Percentiles rank a stretch among this genome's conserved stretches.
phyloP scores from a whole-genome alignment of 2,797 vertebrate genomes.

The Phaenicophaeus curvirostris region DNA sequence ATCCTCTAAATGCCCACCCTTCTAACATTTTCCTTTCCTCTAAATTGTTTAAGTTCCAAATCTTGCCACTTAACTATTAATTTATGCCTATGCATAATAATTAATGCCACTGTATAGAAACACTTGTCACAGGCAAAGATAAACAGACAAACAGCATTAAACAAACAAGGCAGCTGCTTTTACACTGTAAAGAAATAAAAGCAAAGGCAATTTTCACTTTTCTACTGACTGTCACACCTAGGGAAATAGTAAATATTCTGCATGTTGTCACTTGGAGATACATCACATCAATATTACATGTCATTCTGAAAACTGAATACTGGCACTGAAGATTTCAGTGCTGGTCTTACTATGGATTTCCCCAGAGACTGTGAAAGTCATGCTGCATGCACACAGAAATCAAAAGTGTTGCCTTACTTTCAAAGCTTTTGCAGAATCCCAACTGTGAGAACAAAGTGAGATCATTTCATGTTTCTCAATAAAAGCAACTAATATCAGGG shows the following conservation, averaged over 20 bases:
- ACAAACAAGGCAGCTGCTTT: background rate
- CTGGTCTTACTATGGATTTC: background rate
- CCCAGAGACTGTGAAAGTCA: background rate
- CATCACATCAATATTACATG: background rate
- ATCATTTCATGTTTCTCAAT: background rate
- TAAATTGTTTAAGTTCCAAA: background rate
- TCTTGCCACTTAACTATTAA: background rate
- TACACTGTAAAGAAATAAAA: background rate
- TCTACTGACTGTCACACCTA: background rate
- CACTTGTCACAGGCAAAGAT: background rate
- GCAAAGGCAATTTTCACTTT: background rate
- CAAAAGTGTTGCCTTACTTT: slow-evolving; percentile 5
- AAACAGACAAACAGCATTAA: background rate
- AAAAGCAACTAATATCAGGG: background rate
- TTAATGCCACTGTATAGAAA: background rate
- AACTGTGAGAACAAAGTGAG: background rate
- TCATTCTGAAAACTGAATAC: background rate
- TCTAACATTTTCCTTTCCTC: background rate
- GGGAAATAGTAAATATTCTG: background rate
- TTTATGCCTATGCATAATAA: background rate
- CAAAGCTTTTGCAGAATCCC: slow-evolving; percentile 17
- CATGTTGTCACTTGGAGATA: background rate
- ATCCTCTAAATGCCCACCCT: background rate
- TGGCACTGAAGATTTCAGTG: background rate
- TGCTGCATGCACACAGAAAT: slow-evolving; percentile 35